Percentiles rank a stretch among this genome's conserved stretches.
These are phyloP conservation scores for Xerus rutilus DNA, from an alignment of 2,797 vertebrate genomes.

Conservation along the genomic window DNA sequence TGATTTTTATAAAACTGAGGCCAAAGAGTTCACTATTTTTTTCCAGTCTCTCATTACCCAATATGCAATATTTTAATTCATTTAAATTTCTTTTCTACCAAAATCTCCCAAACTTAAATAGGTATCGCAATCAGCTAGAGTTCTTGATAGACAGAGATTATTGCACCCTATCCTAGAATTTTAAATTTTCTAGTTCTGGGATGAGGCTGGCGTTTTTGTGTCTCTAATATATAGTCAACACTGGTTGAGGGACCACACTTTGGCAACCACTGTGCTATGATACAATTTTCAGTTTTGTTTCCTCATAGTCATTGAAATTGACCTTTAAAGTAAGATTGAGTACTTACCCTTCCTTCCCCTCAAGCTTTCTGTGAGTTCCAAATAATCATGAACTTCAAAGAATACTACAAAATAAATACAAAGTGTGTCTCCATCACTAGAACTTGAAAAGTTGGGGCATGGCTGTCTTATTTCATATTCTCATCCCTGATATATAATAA, in stretches of 20 bases:
- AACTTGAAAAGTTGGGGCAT: not conserved
- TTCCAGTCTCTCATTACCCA: not conserved
- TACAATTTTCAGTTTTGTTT: not conserved
- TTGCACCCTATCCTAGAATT: not conserved
- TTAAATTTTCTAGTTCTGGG: not conserved
- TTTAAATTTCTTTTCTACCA: not conserved
- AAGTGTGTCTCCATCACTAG: not conserved
- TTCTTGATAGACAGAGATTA: not conserved
- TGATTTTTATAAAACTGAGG: not conserved
- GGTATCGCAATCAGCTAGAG: not conserved
- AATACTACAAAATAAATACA: not conserved
- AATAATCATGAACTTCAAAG: not conserved
- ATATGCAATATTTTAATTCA: not conserved
- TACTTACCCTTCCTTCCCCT: not conserved
- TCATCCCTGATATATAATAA: not conserved
- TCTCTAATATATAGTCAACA: not conserved
- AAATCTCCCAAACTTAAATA: not conserved
- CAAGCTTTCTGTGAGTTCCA: not conserved
- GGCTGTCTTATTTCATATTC: not conserved
- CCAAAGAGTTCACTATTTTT: not conserved
- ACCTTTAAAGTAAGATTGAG: not conserved
- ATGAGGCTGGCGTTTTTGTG: not conserved
- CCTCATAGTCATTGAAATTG: not conserved
- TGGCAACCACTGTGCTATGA: not conserved
- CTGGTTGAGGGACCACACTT: not conserved